Conservation (phyloP, 2,888 invertebrate species). For the Tenthredo mesomela region DNA sequence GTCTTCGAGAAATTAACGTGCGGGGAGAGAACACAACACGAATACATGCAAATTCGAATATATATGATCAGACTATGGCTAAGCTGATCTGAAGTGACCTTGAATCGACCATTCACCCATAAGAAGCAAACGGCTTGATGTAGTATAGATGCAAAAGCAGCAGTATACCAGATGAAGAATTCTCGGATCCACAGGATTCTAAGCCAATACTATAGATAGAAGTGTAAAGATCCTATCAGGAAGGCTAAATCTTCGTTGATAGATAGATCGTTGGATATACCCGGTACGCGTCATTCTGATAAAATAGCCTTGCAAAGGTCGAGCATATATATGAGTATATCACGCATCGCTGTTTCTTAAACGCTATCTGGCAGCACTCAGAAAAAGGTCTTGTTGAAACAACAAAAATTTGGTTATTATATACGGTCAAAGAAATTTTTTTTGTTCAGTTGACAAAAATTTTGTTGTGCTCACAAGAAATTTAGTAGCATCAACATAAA, state of each 20-base stretch:
- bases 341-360: not conserved
- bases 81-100: not conserved
- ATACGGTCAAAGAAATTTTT: no score
- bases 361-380: not conserved
- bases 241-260: not conserved
- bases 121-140: not conserved
- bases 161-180: not conserved
- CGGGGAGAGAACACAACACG: no score
- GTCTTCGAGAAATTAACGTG: no score
- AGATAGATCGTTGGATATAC: not conserved
- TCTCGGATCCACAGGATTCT: not conserved
- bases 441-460: no score
- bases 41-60: no score
- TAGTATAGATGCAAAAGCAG: not conserved
- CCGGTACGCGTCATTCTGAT: not conserved
- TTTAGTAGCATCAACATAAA: no score
- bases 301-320: not conserved
- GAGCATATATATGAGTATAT: not conserved
- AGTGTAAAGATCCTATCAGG: no score
- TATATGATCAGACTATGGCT: not conserved
- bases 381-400: no score
- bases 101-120: conserved; percentile 33
- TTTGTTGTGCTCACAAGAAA: no score
- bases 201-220: not conserved
- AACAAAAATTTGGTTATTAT: no score